Base-by-base conservation (phyloP, 2,888 invertebrate species). In the Acleris holmiana region DNA sequence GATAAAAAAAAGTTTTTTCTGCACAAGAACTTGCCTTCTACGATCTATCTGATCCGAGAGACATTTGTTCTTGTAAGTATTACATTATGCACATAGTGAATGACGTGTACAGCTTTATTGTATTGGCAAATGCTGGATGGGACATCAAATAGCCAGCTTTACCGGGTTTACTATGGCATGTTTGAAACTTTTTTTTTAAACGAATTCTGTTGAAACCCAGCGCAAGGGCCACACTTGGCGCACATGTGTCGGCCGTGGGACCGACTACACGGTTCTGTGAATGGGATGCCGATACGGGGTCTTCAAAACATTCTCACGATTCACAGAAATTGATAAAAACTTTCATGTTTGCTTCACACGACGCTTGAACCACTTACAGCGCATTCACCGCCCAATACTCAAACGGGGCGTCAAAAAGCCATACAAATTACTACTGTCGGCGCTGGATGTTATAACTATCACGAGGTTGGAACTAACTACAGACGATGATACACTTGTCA, bases 241-340 rank as follows among this genome's bases (percentile, higher is more conserved):
- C 65, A 65, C 65, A 65, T 65, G 65, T 65, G 51, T 7, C 17
- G 51, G 49, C 84, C 87, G 88, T 88, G 89, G 84, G 88, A 86
- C 79, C 78, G 72, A 61, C 69, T 69, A 71, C 68, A 58, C 64
- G 69, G 73, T 82, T 83, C 83, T 79, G 78, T 91, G 88, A 91
- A 91, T 91, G 89, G 81, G 76, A 76, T 77, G 75, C 76, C 73
- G 68, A 73, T 68, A 67, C 85, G 85, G 77, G 85, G 70, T 69
- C 74, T 74, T 79, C 77, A 79, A 80, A 78, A 73, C 79, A 83
- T 88, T 90, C 89, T 85, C 89, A 89, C 86, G 86, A 80, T 85
- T 82, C 81, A 77, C 75, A 79, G 75, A 80, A 83, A 77, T 73
- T 77, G 77, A 84, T 80, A 78, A 77, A 82, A 81, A 81, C 76